Percentiles rank a stretch among this genome's conserved stretches.
Conservation (phyloP, 1,140 invertebrate species). For the Euborellia annulipes region DNA sequence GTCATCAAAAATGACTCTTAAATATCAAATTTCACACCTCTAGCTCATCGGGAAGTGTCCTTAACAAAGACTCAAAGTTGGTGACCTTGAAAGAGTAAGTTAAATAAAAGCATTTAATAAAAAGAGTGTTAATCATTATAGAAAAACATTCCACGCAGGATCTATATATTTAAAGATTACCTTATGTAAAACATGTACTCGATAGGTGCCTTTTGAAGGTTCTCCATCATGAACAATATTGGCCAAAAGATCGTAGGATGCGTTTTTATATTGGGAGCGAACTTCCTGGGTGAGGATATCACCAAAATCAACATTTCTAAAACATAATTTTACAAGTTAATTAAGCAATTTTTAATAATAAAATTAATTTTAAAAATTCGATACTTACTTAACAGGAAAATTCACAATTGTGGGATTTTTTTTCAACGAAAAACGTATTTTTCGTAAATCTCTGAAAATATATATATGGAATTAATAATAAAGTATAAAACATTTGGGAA, state of each 20-base stretch:
- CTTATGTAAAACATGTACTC: slow-evolving; percentile 91
- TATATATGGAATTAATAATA: slow-evolving; percentile 12
- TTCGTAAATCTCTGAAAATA: slow-evolving; percentile 81
- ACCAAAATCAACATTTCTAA: slow-evolving; percentile 90
- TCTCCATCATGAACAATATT: slow-evolving; percentile 98
- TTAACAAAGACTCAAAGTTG: too few relatives aligned
- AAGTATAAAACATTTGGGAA: neutral
- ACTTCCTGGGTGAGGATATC: slow-evolving; percentile 81
- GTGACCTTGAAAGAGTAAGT: too few relatives aligned
- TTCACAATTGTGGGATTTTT: slow-evolving; percentile 99
- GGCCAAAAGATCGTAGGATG: slow-evolving; percentile 90
- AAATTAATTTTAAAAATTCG: slow-evolving; percentile 9
- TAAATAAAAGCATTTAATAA: too few relatives aligned
- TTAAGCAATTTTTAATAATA: neutral
- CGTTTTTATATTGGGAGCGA: slow-evolving; percentile 57
- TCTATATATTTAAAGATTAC: slow-evolving; percentile 21
- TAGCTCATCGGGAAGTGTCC: too few relatives aligned
- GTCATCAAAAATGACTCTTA: too few relatives aligned
- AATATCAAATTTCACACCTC: too few relatives aligned
- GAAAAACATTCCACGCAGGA: too few relatives aligned
- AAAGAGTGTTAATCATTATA: too few relatives aligned
- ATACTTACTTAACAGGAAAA: slow-evolving; percentile 90
- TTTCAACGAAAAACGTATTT: slow-evolving; percentile 97
- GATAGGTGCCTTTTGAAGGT: slow-evolving; percentile 83
- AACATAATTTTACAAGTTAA: slow-evolving; percentile 23